phyloP scores from a whole-genome alignment of 2,113 vertebrate species.

The Madoqua kirkii region DNA sequence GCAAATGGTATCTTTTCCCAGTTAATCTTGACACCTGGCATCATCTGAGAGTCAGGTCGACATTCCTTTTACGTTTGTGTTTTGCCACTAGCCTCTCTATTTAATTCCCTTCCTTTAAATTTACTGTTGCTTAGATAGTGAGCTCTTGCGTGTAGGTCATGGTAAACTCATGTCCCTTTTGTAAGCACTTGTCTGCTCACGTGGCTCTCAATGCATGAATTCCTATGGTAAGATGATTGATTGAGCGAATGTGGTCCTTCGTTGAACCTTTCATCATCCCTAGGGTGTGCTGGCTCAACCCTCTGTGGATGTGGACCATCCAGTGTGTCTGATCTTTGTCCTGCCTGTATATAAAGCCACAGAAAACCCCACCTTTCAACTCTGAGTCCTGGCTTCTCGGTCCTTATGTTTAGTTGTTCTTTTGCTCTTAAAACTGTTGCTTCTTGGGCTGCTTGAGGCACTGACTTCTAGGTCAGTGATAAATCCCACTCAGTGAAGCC shows the following conservation, averaged over 20 bases:
- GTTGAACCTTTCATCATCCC: background rate
- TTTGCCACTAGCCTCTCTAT: background rate
- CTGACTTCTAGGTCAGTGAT: conserved; percentile 49
- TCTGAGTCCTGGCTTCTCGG: background rate
- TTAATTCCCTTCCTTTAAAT: conserved; percentile 14
- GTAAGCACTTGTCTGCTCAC: background rate
- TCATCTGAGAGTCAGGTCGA: background rate
- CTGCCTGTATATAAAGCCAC: background rate
- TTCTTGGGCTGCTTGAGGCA: background rate
- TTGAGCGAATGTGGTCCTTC: background rate
- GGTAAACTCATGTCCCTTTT: background rate
- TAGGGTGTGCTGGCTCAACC: background rate
- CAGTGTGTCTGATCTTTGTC: background rate
- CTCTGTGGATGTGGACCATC: background rate
- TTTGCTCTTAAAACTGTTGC: conserved; percentile 38
- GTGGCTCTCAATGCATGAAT: background rate
- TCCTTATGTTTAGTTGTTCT: background rate
- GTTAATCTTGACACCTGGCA: background rate
- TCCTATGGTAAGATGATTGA: background rate
- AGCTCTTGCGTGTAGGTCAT: background rate
- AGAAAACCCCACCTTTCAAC: background rate
- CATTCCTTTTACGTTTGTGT: background rate
- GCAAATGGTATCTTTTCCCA: background rate
- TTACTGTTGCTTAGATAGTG: background rate
- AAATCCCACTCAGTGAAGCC: conserved; percentile 36